Conservation (phyloP, 2,888 invertebrate genomes). For the Tridacna crocea region DNA sequence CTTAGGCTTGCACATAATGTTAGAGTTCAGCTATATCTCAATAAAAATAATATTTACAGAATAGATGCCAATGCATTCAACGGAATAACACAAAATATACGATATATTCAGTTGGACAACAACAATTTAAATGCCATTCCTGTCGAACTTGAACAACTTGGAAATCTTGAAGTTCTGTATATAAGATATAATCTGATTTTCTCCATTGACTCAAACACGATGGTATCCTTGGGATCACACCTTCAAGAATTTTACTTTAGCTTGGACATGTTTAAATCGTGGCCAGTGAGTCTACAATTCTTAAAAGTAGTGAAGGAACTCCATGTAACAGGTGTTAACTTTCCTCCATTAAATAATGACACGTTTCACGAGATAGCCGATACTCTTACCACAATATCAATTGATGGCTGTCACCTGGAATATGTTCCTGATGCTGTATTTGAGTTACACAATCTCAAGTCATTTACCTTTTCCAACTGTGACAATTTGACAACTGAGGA, state of each 20-base stretch:
- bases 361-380: background rate
- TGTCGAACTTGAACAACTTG: background rate
- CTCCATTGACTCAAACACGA: background rate
- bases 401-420: background rate
- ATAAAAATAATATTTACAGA: background rate
- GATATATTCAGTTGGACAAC: background rate
- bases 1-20: background rate
- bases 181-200: background rate
- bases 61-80: background rate
- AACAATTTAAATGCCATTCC: conserved; percentile 5
- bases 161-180: background rate
- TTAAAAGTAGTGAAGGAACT: background rate
- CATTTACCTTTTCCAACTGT: background rate
- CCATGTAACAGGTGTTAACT: background rate
- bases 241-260: background rate
- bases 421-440: background rate
- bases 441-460: background rate
- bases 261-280: background rate
- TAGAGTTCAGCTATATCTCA: background rate
- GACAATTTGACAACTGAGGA: background rate
- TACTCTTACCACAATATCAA: background rate
- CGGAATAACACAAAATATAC: conserved; percentile 4
- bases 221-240: background rate
- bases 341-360: background rate
- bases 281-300: background rate